Evolutionary conservation across 2,797 vertebrate species (phyloP).

Genomic region (Lophotriccus pileatus): DNA sequence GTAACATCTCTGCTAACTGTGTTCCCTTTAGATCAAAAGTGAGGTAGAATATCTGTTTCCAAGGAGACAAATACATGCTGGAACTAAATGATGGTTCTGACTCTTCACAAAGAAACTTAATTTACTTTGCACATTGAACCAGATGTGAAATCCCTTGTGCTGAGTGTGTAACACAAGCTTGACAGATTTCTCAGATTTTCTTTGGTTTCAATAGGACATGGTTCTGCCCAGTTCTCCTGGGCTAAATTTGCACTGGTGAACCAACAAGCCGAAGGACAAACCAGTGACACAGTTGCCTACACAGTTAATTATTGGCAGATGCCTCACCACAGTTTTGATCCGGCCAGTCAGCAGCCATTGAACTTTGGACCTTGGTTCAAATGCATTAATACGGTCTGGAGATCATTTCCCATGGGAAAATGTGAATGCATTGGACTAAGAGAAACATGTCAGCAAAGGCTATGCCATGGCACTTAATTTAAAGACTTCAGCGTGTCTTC

Average conservation of each 20-base stretch:
- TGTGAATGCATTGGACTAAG: neutral
- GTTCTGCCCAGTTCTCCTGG: neutral
- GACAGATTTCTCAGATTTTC: neutral
- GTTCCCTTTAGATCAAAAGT: neutral
- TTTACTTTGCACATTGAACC: neutral
- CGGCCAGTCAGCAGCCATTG: neutral
- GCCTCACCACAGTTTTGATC: neutral
- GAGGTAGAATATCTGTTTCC: neutral
- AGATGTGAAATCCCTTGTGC: neutral
- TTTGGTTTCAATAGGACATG: neutral
- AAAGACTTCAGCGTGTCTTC: neutral
- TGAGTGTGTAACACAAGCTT: neutral
- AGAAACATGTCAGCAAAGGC: neutral
- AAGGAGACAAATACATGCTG: neutral
- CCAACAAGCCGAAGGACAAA: neutral
- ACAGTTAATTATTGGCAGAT: neutral
- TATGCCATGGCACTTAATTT: neutral
- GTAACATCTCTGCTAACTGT: neutral
- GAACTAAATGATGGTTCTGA: neutral
- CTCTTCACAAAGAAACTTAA: neutral
- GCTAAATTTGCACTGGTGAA: neutral
- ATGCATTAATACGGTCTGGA: neutral
- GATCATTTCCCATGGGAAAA: neutral
- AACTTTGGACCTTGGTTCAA: neutral
- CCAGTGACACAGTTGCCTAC: fast-evolving